phyloP scores from a whole-genome alignment of 1,140 invertebrate species.

The Xylocopa sonorina region DNA sequence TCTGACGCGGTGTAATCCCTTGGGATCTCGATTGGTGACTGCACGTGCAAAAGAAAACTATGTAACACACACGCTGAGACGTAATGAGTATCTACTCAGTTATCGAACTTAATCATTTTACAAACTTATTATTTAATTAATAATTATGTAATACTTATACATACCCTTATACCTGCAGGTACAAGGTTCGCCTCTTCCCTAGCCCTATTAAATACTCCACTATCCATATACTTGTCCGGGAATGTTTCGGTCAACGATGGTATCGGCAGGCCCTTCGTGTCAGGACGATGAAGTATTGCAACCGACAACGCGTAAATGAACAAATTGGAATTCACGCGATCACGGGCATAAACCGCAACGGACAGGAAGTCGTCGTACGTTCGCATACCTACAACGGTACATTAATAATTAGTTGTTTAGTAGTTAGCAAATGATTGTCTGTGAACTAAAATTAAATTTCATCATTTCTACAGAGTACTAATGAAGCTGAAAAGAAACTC shows the following conservation, averaged over 20 bases:
- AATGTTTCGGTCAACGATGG: constrained; percentile 88
- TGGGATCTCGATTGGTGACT: constrained; percentile 87
- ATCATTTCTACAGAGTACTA: too few relatives aligned
- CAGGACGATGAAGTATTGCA: constrained; percentile 88
- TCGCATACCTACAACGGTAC: constrained; percentile 85
- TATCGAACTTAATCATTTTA: too few relatives aligned
- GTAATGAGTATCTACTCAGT: too few relatives aligned
- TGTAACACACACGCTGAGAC: too few relatives aligned
- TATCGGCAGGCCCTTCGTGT: constrained; percentile 87
- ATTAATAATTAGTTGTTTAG: too few relatives aligned
- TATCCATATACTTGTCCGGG: constrained; percentile 90
- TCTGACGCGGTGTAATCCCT: constrained; percentile 88
- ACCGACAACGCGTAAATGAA: constrained; percentile 91
- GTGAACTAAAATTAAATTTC: too few relatives aligned
- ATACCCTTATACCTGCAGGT: constrained; percentile 84
- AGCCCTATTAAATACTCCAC: constrained; percentile 86
- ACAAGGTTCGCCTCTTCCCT: constrained; percentile 87
- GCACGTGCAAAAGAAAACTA: neutral
- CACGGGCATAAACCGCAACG: constrained; percentile 86
- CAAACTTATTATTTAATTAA: neutral
- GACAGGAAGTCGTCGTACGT: constrained; percentile 88
- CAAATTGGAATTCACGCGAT: constrained; percentile 89
- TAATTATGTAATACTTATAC: neutral
- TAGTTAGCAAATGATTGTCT: too few relatives aligned
- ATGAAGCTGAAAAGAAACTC: too few relatives aligned